Evolutionary conservation across 1,140 invertebrate genomes (phyloP).

Genomic region (Triops longicaudatus): DNA sequence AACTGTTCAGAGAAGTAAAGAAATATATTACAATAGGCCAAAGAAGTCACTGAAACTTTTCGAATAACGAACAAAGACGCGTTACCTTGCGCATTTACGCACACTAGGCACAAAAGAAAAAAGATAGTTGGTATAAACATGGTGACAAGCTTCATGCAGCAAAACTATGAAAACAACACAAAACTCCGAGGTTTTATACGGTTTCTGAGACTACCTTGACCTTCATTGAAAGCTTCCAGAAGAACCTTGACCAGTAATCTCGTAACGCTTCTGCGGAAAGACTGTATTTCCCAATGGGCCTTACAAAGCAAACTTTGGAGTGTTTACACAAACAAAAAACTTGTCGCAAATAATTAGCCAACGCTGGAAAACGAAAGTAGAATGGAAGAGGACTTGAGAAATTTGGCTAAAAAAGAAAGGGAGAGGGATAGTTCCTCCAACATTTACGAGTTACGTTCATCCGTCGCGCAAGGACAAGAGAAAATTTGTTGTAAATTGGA

Average conservation of each 20-base stretch:
- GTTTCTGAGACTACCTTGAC: background rate
- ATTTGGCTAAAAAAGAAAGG: background rate
- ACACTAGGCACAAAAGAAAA: background rate
- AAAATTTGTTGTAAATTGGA: background rate
- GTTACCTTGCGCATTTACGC: background rate
- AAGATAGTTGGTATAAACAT: background rate
- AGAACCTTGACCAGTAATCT: background rate
- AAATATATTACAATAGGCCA: background rate
- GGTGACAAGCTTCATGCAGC: background rate
- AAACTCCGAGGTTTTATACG: background rate
- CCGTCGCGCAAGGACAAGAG: conserved; percentile 1
- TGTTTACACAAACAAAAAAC: background rate
- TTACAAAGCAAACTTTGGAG: background rate
- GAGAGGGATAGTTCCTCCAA: background rate
- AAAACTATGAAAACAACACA: background rate
- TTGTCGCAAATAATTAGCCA: background rate
- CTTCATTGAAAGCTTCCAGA: background rate
- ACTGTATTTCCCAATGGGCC: background rate
- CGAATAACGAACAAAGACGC: background rate
- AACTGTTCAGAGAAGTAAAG: conserved; percentile 9
- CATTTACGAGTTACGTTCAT: background rate
- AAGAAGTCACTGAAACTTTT: background rate
- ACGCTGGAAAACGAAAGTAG: background rate
- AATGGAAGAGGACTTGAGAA: background rate
- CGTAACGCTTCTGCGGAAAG: background rate